Evolutionary conservation across 2,797 vertebrate genomes (phyloP), one percentile per base, ranked within the genome.

Genomic region (Fringilla coelebs): DNA sequence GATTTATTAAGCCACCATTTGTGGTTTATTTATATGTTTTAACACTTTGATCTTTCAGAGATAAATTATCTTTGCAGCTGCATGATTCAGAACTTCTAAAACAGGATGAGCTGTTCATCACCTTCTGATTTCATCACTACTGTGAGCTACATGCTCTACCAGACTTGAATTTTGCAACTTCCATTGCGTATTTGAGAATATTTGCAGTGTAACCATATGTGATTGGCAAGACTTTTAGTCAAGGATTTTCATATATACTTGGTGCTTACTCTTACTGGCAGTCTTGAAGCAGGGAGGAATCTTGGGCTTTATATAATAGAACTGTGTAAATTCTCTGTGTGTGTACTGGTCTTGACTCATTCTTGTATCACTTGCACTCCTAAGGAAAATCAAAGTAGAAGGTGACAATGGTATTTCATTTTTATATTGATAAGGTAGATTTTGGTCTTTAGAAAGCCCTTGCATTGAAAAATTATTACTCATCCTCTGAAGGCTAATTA

Each of bases 391-490:
- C 32, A 31, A 72, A 94, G 40, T 61, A 83, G 41, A 80, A 29
- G 24, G n/a, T 88, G 60, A 24, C 62, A 89, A 52, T 57, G 43
- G 38, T 85, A 80, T 40, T 83, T 85, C 13, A 32, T 78, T 94
- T 94, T 93, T 73, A 36, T 90, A 80, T 70, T 61, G 57, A 32
- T 70, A 85, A 89, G 66, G 49, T 91, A 83, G 92, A 51, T 74
- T 83, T 93, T 89, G 43, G 21, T 75, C 72, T 94, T 93, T 85
- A 80, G 57, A 80, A 85, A 85, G 38, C 26, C 36, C 31, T 92
- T 72, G n/a, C 25, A 32, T 48, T 81, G 73, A 55, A 78, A 93
- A 93, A 88, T 24, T 60, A 38, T 62, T 91, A 75, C 43, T 95
- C 76, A 51, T 93, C 29, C 26, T 76, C 51, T 49, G 46, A 90